Conservation (phyloP, 2,888 invertebrate species). For the Leptopilina drosophilae region DNA sequence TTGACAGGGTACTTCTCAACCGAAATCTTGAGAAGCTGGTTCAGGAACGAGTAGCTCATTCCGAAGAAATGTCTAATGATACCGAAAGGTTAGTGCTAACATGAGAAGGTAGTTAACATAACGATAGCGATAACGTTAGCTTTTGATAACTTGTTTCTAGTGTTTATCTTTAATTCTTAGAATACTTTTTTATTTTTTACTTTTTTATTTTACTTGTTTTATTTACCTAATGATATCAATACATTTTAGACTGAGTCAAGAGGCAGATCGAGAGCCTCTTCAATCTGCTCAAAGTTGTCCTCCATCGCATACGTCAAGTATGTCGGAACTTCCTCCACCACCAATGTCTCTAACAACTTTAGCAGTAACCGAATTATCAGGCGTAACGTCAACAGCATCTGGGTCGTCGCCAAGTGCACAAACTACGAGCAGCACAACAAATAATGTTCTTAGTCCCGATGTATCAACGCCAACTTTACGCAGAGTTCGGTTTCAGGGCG, state of each 20-base stretch:
- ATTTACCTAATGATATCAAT: background rate
- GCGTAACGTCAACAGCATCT: slow-evolving; percentile 49
- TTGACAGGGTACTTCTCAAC: slow-evolving; percentile 84
- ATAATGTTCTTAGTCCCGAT: slow-evolving; percentile 58
- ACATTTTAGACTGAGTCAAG: slow-evolving; percentile 78
- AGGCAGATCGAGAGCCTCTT: slow-evolving; percentile 81
- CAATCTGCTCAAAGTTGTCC: slow-evolving; percentile 71
- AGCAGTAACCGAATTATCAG: slow-evolving; percentile 77
- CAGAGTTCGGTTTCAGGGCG: slow-evolving; percentile 79
- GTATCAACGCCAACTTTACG: slow-evolving; percentile 73
- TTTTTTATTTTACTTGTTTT: background rate
- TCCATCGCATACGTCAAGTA: slow-evolving; percentile 80
- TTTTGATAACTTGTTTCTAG: slow-evolving; percentile 24
- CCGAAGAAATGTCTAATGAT: slow-evolving; percentile 70
- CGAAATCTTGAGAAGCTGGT: slow-evolving; percentile 83
- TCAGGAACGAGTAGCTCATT: slow-evolving; percentile 77
- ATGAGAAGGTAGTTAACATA: too few species aligned
- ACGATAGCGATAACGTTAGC: too few species aligned
- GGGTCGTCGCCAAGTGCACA: slow-evolving; percentile 55
- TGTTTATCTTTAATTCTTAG: slow-evolving; percentile 63
- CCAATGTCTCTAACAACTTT: slow-evolving; percentile 50
- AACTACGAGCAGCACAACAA: slow-evolving; percentile 54
- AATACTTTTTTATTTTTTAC: background rate
- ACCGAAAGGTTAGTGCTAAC: slow-evolving; percentile 68
- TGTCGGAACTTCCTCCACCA: slow-evolving; percentile 80